Evolutionary conservation across 2,797 vertebrate genomes (phyloP), one percentile per base, ranked within the genome.

Genomic region (Xiphorhynchus erythropygius): DNA sequence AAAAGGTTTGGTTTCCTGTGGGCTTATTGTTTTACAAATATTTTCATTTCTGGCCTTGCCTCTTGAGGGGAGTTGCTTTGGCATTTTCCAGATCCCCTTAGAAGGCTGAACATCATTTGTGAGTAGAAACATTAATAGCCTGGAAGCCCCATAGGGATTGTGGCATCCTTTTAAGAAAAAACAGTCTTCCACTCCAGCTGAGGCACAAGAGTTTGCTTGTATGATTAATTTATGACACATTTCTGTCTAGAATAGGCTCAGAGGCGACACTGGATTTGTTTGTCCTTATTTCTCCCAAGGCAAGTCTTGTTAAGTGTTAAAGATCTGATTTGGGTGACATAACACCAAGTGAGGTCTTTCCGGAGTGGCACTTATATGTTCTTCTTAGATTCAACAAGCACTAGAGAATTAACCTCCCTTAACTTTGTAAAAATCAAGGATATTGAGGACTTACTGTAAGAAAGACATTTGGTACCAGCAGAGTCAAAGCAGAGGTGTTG

Each of bases 161-260:
- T 67, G 41, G 55, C 74, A 80, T 89, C 87, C 88, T 91, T 93
- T 89, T 93, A 78, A 62, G 87, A 65, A 91, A 88, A 88, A 79
- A 9, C 37, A 70, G 71, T 82, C 44, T 94, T 96, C 83, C 24
- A 39, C 92, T 94, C 84, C 85, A 80, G 52, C 49, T 93, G 83
- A 89, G 59, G 64, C 80, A 80, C 82, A 85, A 74, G 94, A 62
- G 55, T 91, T 94, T 85, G 77, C 76, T 90, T 90, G 59, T 91
- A 89, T 94, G 84, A 96, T 95, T 96, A 92, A 95, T 96, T 96
- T 78, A 96, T 93, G 68, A 80, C 33, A 39, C 37, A 56, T 62
- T 93, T 95, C 83, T 95, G 84, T 71, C 87, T 79, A 65, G 83
- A 84, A 78, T 77, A 91, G 52, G 80, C 55, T 93, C 78, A 79